Evolutionary conservation across 2,113 vertebrate species (phyloP).

Genomic region (Heteronetta atricapilla): DNA sequence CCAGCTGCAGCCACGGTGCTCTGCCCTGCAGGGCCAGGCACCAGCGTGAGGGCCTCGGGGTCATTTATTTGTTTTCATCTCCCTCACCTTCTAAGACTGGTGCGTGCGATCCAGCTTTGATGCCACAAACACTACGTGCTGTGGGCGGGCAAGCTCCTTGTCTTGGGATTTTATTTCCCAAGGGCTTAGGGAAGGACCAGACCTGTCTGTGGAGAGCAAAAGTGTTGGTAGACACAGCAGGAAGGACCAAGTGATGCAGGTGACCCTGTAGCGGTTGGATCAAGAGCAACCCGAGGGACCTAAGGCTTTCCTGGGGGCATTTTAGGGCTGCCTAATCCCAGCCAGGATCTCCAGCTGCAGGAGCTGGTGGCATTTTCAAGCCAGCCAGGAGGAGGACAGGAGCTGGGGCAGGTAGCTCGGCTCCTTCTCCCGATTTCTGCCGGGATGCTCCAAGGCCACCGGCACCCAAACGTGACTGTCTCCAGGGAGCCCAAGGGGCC

Average conservation of each 20-base stretch:
- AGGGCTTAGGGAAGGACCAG: neutral
- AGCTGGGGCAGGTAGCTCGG: neutral
- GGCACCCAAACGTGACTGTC: neutral
- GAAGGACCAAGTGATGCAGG: neutral
- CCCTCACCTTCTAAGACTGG: too few species aligned
- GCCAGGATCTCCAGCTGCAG: accelerated
- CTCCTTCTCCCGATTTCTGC: neutral
- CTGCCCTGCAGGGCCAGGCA: too few species aligned
- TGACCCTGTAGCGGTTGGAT: too few species aligned
- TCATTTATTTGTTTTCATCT: too few species aligned
- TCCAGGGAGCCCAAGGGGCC: neutral
- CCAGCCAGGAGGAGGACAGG: neutral
- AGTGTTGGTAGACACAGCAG: neutral
- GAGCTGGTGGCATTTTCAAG: neutral
- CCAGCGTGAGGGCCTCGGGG: too few species aligned
- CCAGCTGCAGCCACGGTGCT: too few species aligned
- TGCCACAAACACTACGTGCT: neutral
- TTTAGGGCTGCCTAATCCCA: neutral
- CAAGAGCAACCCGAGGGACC: neutral
- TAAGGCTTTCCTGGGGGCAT: accelerated
- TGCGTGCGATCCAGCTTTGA: neutral
- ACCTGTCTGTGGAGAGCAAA: neutral
- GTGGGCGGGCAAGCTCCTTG: neutral
- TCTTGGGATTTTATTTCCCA: neutral
- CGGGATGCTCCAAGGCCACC: accelerated